These are phyloP conservation scores for Laspeyria flexula DNA, from an alignment of 2,888 invertebrate species.

Conservation along the genomic window DNA sequence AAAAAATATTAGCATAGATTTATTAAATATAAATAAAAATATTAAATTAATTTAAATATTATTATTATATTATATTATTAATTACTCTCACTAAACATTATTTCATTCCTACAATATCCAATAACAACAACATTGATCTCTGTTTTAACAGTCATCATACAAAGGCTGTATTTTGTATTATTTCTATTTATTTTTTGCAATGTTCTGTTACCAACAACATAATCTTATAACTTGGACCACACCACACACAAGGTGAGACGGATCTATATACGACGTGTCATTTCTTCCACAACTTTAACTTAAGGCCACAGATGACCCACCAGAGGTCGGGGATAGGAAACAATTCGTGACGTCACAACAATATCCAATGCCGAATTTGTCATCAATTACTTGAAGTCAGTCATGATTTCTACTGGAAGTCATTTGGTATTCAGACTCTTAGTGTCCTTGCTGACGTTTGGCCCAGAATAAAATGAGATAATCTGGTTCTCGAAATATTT, in stretches of 20 bases:
- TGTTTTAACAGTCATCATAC: too few relatives aligned
- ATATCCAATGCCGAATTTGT: slow-evolving; percentile 32
- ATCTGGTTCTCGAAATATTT: neutral
- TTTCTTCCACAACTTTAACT: slow-evolving; percentile 60
- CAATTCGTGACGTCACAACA: slow-evolving; percentile 50
- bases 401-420: slow-evolving; percentile 11
- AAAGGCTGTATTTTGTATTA: too few relatives aligned
- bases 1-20: too few relatives aligned
- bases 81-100: too few relatives aligned
- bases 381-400: slow-evolving; percentile 25
- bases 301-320: slow-evolving; percentile 65
- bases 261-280: slow-evolving; percentile 74
- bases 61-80: too few relatives aligned
- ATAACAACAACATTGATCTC: too few relatives aligned
- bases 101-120: too few relatives aligned
- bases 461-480: slow-evolving; percentile 4
- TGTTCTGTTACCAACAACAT: too few relatives aligned
- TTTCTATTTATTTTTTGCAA: neutral
- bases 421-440: slow-evolving; percentile 11
- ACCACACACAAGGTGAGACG: slow-evolving; percentile 64
- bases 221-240: slow-evolving; percentile 52
- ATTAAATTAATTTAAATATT: too few relatives aligned
- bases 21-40: too few relatives aligned
- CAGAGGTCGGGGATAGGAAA: slow-evolving; percentile 53
- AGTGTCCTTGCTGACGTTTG: slow-evolving; percentile 12